Evolutionary conservation across 1,140 invertebrate species (phyloP).

Genomic region (Steinernema khuongi): DNA sequence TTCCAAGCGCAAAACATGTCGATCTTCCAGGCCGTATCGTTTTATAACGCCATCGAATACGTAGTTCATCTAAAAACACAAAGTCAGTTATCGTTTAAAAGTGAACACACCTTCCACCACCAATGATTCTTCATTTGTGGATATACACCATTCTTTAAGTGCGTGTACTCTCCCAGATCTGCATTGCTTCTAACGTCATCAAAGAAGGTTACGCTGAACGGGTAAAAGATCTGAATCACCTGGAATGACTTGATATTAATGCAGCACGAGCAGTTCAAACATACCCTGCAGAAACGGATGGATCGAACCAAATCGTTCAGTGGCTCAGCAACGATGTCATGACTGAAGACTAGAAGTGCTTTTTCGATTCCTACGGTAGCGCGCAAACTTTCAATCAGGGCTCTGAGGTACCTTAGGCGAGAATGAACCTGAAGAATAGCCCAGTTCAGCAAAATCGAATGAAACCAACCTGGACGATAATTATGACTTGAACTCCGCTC

Average conservation of each 20-base stretch:
- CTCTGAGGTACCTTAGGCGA: background rate
- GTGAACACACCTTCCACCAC: background rate
- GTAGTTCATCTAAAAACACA: background rate
- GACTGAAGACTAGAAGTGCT: background rate
- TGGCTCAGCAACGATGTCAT: background rate
- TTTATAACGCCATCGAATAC: background rate
- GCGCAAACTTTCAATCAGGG: background rate
- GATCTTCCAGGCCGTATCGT: background rate
- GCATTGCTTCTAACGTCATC: too few relatives aligned
- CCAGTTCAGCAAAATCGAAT: too few relatives aligned
- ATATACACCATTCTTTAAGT: background rate
- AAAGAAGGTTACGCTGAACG: background rate
- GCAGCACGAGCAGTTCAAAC: too few relatives aligned
- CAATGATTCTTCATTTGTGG: background rate
- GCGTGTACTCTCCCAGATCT: too few relatives aligned
- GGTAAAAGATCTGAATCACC: background rate
- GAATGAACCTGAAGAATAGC: background rate
- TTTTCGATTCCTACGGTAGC: background rate
- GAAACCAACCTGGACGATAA: background rate
- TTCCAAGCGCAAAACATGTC: background rate
- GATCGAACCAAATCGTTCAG: background rate
- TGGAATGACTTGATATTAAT: too few relatives aligned
- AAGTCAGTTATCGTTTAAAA: background rate
- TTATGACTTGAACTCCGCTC: too few relatives aligned
- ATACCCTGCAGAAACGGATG: background rate